These are phyloP conservation scores for Entomyzon cyanotis DNA, from an alignment of 2,113 vertebrate species.

Conservation along the genomic window DNA sequence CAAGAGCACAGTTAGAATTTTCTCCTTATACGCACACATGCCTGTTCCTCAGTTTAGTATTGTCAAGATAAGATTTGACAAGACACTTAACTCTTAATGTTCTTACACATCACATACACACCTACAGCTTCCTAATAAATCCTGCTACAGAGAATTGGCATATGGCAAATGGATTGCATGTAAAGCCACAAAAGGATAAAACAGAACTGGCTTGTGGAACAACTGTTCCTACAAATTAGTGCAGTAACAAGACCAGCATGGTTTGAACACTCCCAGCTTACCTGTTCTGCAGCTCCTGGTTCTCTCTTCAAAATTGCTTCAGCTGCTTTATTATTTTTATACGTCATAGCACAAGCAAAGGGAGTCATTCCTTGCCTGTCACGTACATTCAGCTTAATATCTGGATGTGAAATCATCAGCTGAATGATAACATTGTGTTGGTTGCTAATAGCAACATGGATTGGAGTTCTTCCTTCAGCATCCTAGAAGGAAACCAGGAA, in stretches of 20 bases:
- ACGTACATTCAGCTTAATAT: conserved; percentile 88
- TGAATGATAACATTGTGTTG: conserved; percentile 95
- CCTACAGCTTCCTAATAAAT: background rate
- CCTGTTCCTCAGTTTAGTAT: background rate
- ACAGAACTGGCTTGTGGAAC: background rate
- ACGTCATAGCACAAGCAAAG: conserved; percentile 96
- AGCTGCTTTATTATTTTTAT: conserved; percentile 97
- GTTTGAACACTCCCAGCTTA: conserved; percentile 22
- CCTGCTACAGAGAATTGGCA: background rate
- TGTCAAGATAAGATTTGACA: background rate
- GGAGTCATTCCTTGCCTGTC: conserved; percentile 96
- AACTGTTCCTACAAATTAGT: background rate
- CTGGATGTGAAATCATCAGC: conserved; percentile 93
- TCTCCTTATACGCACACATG: background rate
- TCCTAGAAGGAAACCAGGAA: conserved; percentile 76
- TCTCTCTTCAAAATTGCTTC: conserved; percentile 96
- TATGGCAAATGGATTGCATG: background rate
- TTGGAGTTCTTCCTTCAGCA: conserved; percentile 91
- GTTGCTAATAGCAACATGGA: conserved; percentile 95
- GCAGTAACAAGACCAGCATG: background rate
- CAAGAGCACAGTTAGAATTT: background rate
- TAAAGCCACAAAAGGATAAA: background rate
- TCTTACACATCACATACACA: background rate
- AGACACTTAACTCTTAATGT: background rate
- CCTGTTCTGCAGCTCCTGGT: conserved; percentile 95